Evolutionary conservation across 1,140 invertebrate genomes (phyloP), one percentile per base, ranked within the genome.

Genomic region (Neoseiulus cucumeris): DNA sequence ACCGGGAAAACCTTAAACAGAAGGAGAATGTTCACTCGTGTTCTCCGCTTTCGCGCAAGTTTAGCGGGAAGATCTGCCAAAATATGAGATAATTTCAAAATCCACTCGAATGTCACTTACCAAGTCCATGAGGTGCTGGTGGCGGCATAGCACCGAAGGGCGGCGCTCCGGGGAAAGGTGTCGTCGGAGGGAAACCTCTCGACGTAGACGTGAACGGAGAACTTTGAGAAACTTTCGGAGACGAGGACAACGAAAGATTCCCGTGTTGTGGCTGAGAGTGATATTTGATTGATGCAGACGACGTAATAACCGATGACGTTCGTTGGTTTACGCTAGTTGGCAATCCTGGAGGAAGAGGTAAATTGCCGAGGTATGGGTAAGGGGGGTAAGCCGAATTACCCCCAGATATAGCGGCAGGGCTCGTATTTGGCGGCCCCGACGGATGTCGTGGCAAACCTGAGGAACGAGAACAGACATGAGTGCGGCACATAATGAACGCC

Each of bases 151-250:
- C 25, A 18, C 14, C 51, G 14, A 25, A 25, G 12, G 51, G 51
- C 14, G 51, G 51, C 17, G 25, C 25, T n/a, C 51, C 51, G 17
- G 33, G 33, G 33, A 59, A 59, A 25, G 51, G 51, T 25, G 25
- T 33, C 4, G 25, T 20, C 14, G 51, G 51, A 33, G 51, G 51
- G 51, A 59, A 59, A 18, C 51, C 51, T 59, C 51, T 25, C 22
- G 51, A 59, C 14, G 51, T 59, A 59, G 25, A 29, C 33, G 76
- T 51, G 79, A 82, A 66, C 83, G 77, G 67, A 80, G 76, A 67
- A 68, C 30, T 66, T 42, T 45, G 41, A 22, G n/a, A 71, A 72
- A n/a, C 72, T 72, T 73, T 81, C 76, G 72, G 80, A 72, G 70
- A 79, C 80, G 9, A 76, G 75, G 33, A 71, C 66, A 39, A 39